Evolutionary conservation across 2,888 invertebrate genomes (phyloP), one percentile per base, ranked within the genome.

Genomic region (Lycaena phlaeas): DNA sequence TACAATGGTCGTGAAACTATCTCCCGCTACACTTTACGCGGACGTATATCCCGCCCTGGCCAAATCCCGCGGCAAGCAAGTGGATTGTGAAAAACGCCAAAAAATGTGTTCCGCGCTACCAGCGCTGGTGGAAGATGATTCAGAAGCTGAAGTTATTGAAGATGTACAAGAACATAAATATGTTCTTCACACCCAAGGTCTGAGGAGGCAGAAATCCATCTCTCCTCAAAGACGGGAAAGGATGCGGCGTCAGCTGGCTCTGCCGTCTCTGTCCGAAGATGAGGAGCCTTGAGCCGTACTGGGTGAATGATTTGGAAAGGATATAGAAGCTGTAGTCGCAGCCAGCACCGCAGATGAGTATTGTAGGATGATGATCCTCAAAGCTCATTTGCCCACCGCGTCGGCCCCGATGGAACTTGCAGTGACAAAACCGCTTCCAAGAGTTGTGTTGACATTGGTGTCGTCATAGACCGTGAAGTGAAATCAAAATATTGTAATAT

Each of bases 191-290:
- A 62, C 68, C 0, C 74, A 81, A 42, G 67, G 64, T 7, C 55
- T 79, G 41, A 61, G 76, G 27, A 59, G 82, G n/a, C 82, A 81
- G 67, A 78, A 78, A 55, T 78, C 81, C 2, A 57, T 76, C 42
- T 81, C 81, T 0, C 78, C 82, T 3, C 78, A 71, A 45, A 61
- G 78, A 4, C 64, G 75, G 5, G 71, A 77, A 61, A 70, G 66
- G 48, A 60, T 78, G 49, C 67, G 72, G 36, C 72, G 79, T 12
- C 72, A 74, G 15, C 55, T 79, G 27, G 79, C 71, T 4, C 68
- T 84, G 47, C 82, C 82, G 0, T 82, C 82, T 9, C 64, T 84
- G 6, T 84, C 82, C 2, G 82, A 84, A 43, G 82, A 84, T 15
- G 82, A 84, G 54, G 82, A 84, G 63, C 82, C 82, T 57, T 84